phyloP scores from a whole-genome alignment of 2,113 vertebrate species.

The Prunella himalayana region DNA sequence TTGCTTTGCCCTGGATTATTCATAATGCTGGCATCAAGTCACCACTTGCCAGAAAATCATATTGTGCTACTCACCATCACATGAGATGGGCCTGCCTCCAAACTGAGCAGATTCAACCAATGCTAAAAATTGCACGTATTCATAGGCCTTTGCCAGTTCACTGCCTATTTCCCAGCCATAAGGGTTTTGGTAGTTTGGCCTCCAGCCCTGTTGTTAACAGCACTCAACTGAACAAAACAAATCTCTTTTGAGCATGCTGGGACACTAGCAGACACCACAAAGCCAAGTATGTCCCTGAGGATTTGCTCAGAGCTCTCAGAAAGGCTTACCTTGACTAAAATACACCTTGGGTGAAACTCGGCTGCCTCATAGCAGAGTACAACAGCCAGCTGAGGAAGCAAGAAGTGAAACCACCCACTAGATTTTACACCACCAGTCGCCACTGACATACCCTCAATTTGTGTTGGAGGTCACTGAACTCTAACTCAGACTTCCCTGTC shows the following conservation, averaged over 20 bases:
- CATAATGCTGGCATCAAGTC: neutral
- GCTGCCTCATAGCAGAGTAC: neutral
- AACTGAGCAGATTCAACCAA: neutral
- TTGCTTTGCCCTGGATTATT: constrained; percentile 23
- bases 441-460: neutral
- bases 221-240: neutral
- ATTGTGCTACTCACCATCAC: neutral
- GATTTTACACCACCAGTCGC: neutral
- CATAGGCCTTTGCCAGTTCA: neutral
- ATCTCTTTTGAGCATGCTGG: neutral
- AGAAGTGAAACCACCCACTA: neutral
- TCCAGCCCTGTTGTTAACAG: neutral
- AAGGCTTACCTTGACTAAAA: neutral
- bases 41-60: neutral
- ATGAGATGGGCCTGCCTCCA: neutral
- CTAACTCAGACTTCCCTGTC: neutral
- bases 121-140: neutral
- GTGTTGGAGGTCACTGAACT: neutral
- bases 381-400: neutral
- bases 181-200: neutral
- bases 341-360: neutral
- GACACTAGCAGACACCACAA: neutral
- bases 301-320: neutral
- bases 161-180: neutral
- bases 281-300: neutral